Conservation (phyloP, 2,113 vertebrate genomes). For the Oreocharis arfaki region DNA sequence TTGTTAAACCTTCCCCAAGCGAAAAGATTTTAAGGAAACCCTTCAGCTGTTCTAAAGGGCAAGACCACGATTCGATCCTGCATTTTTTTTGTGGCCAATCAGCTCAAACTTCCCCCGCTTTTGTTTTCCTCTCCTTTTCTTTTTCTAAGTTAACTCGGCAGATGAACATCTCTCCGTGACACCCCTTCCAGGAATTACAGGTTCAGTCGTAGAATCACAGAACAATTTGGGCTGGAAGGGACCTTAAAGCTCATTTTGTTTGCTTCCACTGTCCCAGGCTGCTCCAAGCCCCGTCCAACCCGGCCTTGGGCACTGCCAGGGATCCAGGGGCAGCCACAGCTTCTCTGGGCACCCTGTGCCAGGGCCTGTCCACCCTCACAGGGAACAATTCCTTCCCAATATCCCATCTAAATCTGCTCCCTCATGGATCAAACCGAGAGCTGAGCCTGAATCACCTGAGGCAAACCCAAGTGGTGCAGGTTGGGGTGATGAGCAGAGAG, state of each 20-base stretch:
- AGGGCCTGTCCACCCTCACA: neutral
- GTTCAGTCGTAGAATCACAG: neutral
- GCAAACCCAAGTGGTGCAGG: fast-evolving
- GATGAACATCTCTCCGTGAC: neutral
- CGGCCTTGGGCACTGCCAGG: neutral
- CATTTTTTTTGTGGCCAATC: neutral
- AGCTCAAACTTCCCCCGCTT: neutral
- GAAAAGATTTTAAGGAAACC: neutral
- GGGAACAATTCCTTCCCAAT: no score
- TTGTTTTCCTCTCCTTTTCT: neutral
- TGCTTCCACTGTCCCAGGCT: fast-evolving
- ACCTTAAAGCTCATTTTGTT: neutral
- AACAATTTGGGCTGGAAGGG: neutral
- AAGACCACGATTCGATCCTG: neutral
- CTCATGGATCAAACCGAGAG: neutral
- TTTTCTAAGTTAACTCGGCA: neutral
- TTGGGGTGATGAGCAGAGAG: neutral
- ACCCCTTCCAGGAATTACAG: neutral
- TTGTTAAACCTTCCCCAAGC: neutral
- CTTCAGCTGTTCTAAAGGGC: neutral
- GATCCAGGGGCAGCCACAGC: neutral
- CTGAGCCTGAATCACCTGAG: neutral
- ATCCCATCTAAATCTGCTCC: neutral
- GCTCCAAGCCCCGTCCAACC: fast-evolving
- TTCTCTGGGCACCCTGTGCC: neutral